Conservation (phyloP, 2,888 invertebrate genomes). For the Siphonodentalium dalli region DNA sequence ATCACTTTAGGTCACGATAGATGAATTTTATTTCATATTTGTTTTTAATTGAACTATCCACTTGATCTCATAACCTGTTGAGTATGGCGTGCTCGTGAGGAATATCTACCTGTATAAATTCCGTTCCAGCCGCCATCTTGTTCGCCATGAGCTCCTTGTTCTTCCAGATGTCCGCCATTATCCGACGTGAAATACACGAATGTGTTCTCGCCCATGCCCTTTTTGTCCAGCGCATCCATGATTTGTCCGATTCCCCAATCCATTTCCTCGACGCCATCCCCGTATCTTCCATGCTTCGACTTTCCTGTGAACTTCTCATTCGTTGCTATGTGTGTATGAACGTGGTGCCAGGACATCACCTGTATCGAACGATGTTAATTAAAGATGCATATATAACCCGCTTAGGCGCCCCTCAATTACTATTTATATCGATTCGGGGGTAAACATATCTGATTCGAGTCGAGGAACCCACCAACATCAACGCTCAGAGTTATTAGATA, state of each 20-base stretch:
- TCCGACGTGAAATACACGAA: conserved; percentile 69
- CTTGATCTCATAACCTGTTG: no score
- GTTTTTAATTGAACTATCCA: no score
- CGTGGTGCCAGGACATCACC: conserved; percentile 70
- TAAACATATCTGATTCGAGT: no score
- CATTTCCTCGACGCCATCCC: conserved; percentile 69
- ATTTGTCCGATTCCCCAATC: conserved; percentile 68
- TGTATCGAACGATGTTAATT: no score
- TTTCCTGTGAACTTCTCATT: conserved; percentile 67
- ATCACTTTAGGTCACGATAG: no score
- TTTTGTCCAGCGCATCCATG: conserved; percentile 55
- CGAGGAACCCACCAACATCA: no score
- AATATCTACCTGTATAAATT: conserved; percentile 43
- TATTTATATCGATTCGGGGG: no score
- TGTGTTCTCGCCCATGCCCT: conserved; percentile 61
- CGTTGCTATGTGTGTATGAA: conserved; percentile 74
- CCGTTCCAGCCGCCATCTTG: conserved; percentile 60
- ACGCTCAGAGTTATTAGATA: no score
- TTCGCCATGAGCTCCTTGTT: conserved; percentile 59
- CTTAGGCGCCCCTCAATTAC: no score
- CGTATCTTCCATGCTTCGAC: conserved; percentile 66
- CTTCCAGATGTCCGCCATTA: conserved; percentile 67
- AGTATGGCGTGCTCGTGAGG: no score
- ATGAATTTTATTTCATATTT: no score
- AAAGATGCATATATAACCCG: no score